Evolutionary conservation across 1,140 invertebrate species (phyloP).

Genomic region (Drosophila takahashii): DNA sequence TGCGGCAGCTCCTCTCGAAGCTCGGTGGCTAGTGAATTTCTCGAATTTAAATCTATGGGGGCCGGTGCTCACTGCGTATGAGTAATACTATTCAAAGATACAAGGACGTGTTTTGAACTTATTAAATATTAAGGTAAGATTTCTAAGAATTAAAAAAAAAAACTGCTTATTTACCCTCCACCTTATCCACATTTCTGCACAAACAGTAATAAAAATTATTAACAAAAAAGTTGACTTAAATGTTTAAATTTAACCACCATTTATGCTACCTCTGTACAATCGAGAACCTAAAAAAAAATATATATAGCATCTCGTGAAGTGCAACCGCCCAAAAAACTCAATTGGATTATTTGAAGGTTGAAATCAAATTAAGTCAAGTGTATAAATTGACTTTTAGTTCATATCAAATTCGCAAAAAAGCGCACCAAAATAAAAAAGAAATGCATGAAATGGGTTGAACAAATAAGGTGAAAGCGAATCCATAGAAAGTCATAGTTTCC

Average conservation of each 20-base stretch:
- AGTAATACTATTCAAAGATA: constrained; percentile 12
- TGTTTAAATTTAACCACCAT: neutral
- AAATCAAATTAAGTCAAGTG: constrained; percentile 80
- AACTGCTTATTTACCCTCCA: no score
- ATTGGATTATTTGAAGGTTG: constrained; percentile 58
- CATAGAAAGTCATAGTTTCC: constrained; percentile 19
- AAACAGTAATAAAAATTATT: neutral
- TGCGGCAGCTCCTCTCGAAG: constrained; percentile 6
- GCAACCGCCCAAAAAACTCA: constrained; percentile 17
- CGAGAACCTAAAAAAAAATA: constrained; percentile 7
- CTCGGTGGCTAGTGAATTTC: constrained; percentile 8
- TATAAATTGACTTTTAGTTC: constrained; percentile 77
- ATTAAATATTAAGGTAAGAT: neutral
- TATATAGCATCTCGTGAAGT: neutral
- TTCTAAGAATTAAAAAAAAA: no score
- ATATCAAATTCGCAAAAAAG: constrained; percentile 47
- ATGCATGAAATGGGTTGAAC: constrained; percentile 25
- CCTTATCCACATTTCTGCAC: no score
- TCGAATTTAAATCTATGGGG: constrained; percentile 35
- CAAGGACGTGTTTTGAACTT: neutral
- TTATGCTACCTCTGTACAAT: neutral
- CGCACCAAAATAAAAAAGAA: constrained; percentile 20
- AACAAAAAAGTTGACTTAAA: neutral
- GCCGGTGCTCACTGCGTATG: constrained; percentile 19
- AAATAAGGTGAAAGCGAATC: constrained; percentile 31